Evolutionary conservation across 2,113 vertebrate genomes (phyloP).

Genomic region (Prietella phreatophila): DNA sequence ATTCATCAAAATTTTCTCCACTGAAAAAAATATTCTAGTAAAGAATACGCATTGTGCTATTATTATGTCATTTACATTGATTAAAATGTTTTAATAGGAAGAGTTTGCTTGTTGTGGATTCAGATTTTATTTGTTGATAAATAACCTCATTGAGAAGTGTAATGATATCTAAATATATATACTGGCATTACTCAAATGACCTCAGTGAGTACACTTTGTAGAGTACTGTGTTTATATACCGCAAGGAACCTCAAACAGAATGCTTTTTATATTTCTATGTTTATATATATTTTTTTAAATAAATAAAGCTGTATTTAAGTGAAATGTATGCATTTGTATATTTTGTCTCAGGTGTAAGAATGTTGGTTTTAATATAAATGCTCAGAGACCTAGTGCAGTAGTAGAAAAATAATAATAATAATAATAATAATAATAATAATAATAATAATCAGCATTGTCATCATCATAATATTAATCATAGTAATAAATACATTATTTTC

Average conservation of each 20-base stretch:
- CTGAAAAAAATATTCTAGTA: neutral
- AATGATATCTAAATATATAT: conserved; percentile 9
- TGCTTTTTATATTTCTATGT: conserved; percentile 35
- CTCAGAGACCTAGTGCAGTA: neutral
- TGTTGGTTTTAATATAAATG: conserved; percentile 12
- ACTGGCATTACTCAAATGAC: conserved; percentile 13
- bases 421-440: neutral
- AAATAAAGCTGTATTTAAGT: conserved; percentile 51
- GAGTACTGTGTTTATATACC: conserved; percentile 29
- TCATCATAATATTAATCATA: neutral
- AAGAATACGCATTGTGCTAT: neutral
- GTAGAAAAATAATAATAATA: conserved; percentile 19
- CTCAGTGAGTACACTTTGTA: conserved; percentile 30
- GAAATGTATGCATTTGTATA: conserved; percentile 46
- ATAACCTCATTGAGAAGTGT: conserved; percentile 6
- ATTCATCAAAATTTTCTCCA: neutral
- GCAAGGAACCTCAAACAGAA: conserved; percentile 27
- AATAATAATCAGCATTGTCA: neutral
- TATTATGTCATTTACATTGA: conserved; percentile 13
- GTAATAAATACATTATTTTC: neutral
- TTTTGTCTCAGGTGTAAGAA: conserved; percentile 40
- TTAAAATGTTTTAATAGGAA: conserved; percentile 1
- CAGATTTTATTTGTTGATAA: conserved; percentile 20
- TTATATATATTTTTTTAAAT: neutral
- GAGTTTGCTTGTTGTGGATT: neutral